These are phyloP conservation scores for Cheilosia scutellata DNA, from an alignment of 2,888 invertebrate species.

Conservation along the genomic window DNA sequence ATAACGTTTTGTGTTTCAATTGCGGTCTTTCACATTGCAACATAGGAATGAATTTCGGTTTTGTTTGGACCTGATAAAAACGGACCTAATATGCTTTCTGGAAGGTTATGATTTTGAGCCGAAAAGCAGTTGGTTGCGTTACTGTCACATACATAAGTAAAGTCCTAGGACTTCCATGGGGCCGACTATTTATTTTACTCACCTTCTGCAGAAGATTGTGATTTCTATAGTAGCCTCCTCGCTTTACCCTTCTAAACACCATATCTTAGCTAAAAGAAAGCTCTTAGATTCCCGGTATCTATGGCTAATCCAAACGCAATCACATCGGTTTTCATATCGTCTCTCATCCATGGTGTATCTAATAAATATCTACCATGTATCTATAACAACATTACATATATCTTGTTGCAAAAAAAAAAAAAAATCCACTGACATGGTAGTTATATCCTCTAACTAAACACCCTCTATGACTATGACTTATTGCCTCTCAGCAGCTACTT, in stretches of 20 bases:
- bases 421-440: constrained; percentile 5
- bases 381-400: not conserved
- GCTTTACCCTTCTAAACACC: no score
- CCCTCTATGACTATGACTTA: constrained; percentile 49
- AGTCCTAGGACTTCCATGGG: no score
- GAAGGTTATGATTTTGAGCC: not conserved
- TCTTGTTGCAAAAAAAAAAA: not conserved
- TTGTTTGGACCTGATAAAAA: not conserved
- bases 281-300: no score
- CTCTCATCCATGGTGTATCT: no score
- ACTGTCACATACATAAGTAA: no score
- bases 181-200: no score
- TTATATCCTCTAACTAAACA: constrained; percentile 36
- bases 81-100: no score
- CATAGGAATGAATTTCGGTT: not conserved
- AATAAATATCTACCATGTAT: not conserved
- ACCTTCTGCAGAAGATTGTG: no score
- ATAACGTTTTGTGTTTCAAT: not conserved
- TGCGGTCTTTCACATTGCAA: constrained; percentile 20
- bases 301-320: no score
- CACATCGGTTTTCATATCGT: no score
- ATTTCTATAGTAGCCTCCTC: no score
- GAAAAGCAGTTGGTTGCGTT: not conserved
- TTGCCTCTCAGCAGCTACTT: constrained; percentile 62
- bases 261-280: no score